A percentile compares a stretch with the other conserved stretches of the same genome.
Evolutionary conservation across 2,888 invertebrate genomes (phyloP).

Genomic region (Melipona beecheii): DNA sequence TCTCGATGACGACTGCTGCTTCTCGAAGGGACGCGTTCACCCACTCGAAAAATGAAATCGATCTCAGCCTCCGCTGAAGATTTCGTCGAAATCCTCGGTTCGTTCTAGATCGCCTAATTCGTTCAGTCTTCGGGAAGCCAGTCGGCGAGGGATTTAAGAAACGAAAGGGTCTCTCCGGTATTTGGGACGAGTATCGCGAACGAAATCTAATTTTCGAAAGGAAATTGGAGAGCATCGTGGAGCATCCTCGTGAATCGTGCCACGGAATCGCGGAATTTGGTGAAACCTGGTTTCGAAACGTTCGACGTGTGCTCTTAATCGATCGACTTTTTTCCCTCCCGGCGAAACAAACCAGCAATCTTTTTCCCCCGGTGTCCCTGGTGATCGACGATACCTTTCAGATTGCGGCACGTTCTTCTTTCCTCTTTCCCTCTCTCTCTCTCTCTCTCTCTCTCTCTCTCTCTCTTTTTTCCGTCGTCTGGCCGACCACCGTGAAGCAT

Average conservation of each 20-base stretch:
- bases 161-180: no score
- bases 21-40: no score
- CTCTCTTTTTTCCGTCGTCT: conserved; percentile 51
- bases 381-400: conserved; percentile 47
- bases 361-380: conserved; percentile 27
- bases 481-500: conserved; percentile 65
- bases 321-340: conserved; percentile 9
- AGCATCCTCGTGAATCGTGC: neutral
- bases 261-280: neutral
- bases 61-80: no score
- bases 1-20: no score
- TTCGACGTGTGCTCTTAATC: conserved; percentile 22
- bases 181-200: no score
- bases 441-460: neutral
- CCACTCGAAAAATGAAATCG: no score
- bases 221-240: no score
- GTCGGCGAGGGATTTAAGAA: no score
- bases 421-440: neutral
- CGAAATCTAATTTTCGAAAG: no score
- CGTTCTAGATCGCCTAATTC: no score
- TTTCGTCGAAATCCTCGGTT: no score
- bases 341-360: conserved; percentile 9
- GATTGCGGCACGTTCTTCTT: conserved; percentile 52
- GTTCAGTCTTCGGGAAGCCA: no score
- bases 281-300: neutral